Conservation (phyloP, 2,888 invertebrate species). For the Microctonus hyperodae region DNA sequence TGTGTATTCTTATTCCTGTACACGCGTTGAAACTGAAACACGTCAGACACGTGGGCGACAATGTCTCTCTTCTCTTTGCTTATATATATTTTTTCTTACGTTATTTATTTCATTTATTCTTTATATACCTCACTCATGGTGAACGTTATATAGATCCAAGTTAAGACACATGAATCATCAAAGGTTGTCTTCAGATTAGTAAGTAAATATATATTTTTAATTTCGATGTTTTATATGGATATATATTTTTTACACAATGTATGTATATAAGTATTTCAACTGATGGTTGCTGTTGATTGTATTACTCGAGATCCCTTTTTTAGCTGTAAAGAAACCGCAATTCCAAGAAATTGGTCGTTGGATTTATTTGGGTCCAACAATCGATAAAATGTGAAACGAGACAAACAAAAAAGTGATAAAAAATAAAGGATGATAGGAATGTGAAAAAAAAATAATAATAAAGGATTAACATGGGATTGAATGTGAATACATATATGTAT, state of each 20-base stretch:
- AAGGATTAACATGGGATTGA: neutral
- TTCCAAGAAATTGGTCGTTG: conserved; percentile 52
- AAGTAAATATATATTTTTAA: neutral
- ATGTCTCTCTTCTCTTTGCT: neutral
- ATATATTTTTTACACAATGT: neutral
- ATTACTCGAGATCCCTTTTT: neutral
- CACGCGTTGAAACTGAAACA: neutral
- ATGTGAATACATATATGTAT: neutral
- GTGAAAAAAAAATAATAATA: too few relatives aligned
- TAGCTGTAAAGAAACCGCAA: neutral
- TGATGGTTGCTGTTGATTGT: neutral
- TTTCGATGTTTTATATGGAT: neutral
- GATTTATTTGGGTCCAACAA: conserved; percentile 54
- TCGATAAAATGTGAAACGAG: conserved; percentile 41
- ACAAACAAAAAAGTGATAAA: conserved; percentile 10
- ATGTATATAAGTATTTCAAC: neutral
- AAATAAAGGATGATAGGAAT: too few relatives aligned
- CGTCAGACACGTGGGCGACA: conserved; percentile 24
- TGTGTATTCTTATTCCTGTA: neutral
- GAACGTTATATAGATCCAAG: neutral
- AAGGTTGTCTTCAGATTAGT: neutral
- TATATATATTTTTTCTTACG: neutral
- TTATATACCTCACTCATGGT: neutral
- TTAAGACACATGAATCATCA: neutral
- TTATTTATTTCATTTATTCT: neutral